Conservation (phyloP, 2,888 invertebrate genomes). For the Actias luna region DNA sequence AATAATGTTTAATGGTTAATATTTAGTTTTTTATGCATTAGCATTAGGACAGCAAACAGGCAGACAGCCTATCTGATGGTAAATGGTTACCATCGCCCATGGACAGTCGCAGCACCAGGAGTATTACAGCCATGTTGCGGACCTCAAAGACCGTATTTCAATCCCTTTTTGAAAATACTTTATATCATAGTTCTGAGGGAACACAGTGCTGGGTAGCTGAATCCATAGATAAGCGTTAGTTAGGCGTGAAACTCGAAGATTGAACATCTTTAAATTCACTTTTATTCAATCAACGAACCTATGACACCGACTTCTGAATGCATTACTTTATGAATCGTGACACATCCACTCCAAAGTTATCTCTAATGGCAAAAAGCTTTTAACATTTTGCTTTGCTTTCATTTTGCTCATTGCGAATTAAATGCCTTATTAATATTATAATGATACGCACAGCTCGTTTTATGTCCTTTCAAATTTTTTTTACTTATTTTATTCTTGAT, state of each 20-base stretch:
- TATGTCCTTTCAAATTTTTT: conserved; percentile 23
- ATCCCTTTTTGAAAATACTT: too few relatives aligned
- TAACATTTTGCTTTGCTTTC: conserved; percentile 30
- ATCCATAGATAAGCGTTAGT: too few relatives aligned
- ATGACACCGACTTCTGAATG: conserved; percentile 1
- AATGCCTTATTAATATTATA: conserved; percentile 31
- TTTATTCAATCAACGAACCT: conserved; percentile 7
- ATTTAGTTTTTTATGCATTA: too few relatives aligned
- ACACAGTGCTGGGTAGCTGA: too few relatives aligned
- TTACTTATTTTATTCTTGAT: conserved; percentile 28
- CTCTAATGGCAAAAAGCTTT: conserved; percentile 43
- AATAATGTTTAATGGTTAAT: too few relatives aligned
- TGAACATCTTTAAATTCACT: not conserved
- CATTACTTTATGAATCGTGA: conserved; percentile 21
- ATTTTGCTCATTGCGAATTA: conserved; percentile 31
- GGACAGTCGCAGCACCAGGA: too few relatives aligned
- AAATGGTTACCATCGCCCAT: too few relatives aligned
- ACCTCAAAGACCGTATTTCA: too few relatives aligned
- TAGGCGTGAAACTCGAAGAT: not conserved
- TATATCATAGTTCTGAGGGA: too few relatives aligned
- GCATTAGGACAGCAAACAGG: too few relatives aligned
- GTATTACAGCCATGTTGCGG: too few relatives aligned
- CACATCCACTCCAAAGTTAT: conserved; percentile 23
- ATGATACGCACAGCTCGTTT: conserved; percentile 20
- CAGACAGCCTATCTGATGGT: too few relatives aligned